These are phyloP conservation scores for Pseudomyrmex cubaensis DNA, from an alignment of 1,140 invertebrate genomes.

Conservation along the genomic window DNA sequence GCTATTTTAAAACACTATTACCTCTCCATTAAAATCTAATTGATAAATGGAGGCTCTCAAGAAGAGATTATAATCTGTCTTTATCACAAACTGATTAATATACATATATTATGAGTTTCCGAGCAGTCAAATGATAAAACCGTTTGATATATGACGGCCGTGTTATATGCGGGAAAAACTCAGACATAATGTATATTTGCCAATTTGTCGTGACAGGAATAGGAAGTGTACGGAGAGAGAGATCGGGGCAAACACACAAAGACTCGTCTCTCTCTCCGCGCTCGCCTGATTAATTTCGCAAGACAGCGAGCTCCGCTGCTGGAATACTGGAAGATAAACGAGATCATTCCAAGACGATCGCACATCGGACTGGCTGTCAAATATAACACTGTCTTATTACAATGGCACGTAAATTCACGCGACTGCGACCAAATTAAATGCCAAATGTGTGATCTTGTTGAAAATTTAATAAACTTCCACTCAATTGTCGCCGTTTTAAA, in stretches of 20 bases:
- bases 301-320: conserved; percentile 48
- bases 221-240: conserved; percentile 5
- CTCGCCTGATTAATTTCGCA: conserved; percentile 71
- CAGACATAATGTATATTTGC: conserved; percentile 63
- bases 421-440: conserved; percentile 43
- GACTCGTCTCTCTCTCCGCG: conserved; percentile 52
- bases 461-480: conserved; percentile 6
- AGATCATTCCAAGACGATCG: conserved; percentile 69
- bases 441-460: neutral
- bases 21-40: neutral
- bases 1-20: neutral
- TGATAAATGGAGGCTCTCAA: conserved; percentile 4
- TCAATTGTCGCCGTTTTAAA: neutral
- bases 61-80: neutral
- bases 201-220: conserved; percentile 56
- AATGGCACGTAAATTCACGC: conserved; percentile 61
- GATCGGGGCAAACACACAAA: conserved; percentile 55
- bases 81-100: conserved; percentile 6
- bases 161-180: neutral
- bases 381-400: conserved; percentile 34
- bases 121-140: conserved; percentile 15
- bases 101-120: conserved; percentile 1
- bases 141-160: neutral
- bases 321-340: conserved; percentile 68
- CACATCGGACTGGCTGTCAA: conserved; percentile 62